phyloP scores from a whole-genome alignment of 2,797 vertebrate genomes.

The Mallotus villosus region DNA sequence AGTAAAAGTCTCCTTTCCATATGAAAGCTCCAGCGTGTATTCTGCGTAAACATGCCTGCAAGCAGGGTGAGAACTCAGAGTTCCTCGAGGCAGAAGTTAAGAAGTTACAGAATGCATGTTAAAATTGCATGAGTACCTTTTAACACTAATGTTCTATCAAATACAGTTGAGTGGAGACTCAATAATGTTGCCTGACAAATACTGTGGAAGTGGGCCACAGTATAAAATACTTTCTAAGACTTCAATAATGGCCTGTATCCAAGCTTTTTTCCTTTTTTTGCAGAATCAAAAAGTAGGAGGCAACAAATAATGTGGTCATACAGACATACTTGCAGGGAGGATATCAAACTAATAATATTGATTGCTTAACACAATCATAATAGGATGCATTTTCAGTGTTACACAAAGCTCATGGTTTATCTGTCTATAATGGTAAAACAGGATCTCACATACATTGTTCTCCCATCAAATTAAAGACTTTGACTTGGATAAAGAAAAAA shows the following conservation, averaged over 20 bases:
- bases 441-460: too few relatives aligned
- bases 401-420: neutral
- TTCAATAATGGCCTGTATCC: too few relatives aligned
- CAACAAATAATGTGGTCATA: too few relatives aligned
- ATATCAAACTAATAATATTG: neutral
- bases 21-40: too few relatives aligned
- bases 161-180: slow-evolving; percentile 11
- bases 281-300: too few relatives aligned
- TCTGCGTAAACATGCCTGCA: too few relatives aligned
- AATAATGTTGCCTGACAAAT: slow-evolving; percentile 20
- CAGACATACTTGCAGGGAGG: too few relatives aligned
- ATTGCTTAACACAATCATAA: neutral
- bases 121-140: slow-evolving; percentile 34
- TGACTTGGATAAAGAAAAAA: neutral
- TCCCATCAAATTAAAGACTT: too few relatives aligned
- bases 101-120: slow-evolving; percentile 6
- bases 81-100: neutral
- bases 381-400: neutral
- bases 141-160: slow-evolving; percentile 15
- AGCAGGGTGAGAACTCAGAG: neutral
- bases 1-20: neutral
- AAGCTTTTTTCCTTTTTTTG: too few relatives aligned
- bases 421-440: too few relatives aligned
- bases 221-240: neutral
- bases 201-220: neutral